phyloP scores from a whole-genome alignment of 2,888 invertebrate genomes.

The Byasa hedistus region DNA sequence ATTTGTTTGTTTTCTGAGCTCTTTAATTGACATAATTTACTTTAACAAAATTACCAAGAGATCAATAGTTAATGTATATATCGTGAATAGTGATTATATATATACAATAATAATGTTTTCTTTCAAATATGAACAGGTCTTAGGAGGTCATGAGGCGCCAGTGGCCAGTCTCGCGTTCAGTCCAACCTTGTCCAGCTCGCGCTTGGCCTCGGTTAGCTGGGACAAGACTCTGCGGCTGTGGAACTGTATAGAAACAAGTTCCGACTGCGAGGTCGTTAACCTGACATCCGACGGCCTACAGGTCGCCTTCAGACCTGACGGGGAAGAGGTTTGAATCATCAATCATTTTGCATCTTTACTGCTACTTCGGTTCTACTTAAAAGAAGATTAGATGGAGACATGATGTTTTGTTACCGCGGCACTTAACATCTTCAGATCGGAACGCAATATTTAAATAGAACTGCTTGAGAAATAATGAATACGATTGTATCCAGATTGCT shows the following conservation, averaged over 20 bases:
- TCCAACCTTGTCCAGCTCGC: conserved; percentile 84
- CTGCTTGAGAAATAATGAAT: background rate
- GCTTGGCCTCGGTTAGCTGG: conserved; percentile 95
- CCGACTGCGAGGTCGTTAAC: conserved; percentile 89
- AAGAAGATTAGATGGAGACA: no score
- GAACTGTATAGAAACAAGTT: conserved; percentile 92
- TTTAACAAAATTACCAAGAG: no score
- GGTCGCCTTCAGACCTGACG: conserved; percentile 93
- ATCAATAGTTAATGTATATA: no score
- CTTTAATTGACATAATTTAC: no score
- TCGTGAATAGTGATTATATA: no score
- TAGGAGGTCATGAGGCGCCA: conserved; percentile 96
- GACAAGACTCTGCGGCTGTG: conserved; percentile 93
- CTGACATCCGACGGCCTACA: conserved; percentile 89
- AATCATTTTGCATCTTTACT: no score
- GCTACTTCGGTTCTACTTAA: no score
- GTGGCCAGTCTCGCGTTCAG: conserved; percentile 91
- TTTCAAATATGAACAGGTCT: conserved; percentile 69
- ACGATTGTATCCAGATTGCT: conserved; percentile 81
- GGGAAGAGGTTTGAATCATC: conserved; percentile 82
- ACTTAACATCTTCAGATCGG: no score
- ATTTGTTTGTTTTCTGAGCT: no score
- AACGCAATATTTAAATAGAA: no score
- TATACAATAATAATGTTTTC: no score
- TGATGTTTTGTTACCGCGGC: no score